Evolutionary conservation across 2,113 vertebrate species (phyloP), one percentile per base, ranked within the genome.

Genomic region (Edolisoma coerulescens): DNA sequence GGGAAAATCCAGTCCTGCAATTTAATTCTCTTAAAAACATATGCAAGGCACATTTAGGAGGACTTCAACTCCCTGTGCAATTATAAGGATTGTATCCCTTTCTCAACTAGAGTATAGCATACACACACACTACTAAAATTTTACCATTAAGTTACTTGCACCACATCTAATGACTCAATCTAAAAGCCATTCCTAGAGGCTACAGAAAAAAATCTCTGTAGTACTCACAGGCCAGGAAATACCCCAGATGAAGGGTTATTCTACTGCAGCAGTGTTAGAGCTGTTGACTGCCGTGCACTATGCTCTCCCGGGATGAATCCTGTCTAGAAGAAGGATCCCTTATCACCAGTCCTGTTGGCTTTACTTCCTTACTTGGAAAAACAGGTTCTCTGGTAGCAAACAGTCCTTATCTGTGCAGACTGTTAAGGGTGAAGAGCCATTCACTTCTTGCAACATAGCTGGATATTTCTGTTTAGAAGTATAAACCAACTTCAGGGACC

Each of bases 161-260:
- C 73, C 54, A 23, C 41, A 42, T 56, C 68, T 87, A 87, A 75
- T 27, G 22, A 54, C 22, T 90, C 63, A 39, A 75, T 54, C 42
- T 69, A 95, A 94, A 81, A 82, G 23, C 11, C 57, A 35, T 44
- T 54, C 22, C 15, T 49, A 88, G 60, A 81, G 41, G 53, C 20
- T 88, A 76, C 30, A 73, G 57, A 80, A 85, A 52, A 4, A 86
- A 76, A 42, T 18, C 20, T 68, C 39, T 1, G 0, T 21, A 45
- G 83, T 96, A 96, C 95, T 96, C 90, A 96, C 95, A 86, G 80
- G 86, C 95, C 88, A 84, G 41, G 44, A 84, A 77, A 32, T 18
- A 70, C 32, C 47, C 45, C 83, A 82, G 47, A 56, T 81, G 82
- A 83, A 41, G 35, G 68, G 32, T 84, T 90, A 56, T 81, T 89